A percentile compares a stretch with the other conserved stretches of the same genome.
Conservation (phyloP, 2,113 vertebrate species). For the Anarrhichthys ocellatus region DNA sequence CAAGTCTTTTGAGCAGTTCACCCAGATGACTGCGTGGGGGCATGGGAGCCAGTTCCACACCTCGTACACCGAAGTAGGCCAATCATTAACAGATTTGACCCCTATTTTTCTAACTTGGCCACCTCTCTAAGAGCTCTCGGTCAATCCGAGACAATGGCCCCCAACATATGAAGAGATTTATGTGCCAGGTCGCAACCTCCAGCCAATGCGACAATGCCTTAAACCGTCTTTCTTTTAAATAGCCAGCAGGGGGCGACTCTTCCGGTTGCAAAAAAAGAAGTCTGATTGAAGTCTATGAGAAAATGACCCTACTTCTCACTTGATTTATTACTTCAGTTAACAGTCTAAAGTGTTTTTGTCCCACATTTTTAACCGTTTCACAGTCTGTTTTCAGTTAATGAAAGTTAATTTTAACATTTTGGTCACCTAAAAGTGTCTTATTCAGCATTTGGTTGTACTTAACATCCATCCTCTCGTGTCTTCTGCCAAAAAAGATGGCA, state of each 20-base stretch:
- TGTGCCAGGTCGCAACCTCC: background rate
- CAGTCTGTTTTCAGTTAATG: background rate
- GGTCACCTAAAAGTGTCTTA: background rate
- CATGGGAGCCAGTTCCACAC: conserved; percentile 49
- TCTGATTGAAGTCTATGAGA: background rate
- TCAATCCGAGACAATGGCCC: conserved; percentile 50
- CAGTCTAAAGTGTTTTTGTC: background rate
- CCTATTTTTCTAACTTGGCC: conserved; percentile 60
- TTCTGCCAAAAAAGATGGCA: background rate
- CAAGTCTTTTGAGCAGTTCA: conserved; percentile 40
- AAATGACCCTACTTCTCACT: background rate
- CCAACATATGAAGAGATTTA: conserved; percentile 64
- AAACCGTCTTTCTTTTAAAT: background rate
- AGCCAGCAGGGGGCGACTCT: background rate
- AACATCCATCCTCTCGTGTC: background rate
- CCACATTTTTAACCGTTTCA: background rate
- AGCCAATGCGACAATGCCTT: background rate
- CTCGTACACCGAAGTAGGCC: conserved; percentile 52
- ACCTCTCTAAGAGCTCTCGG: conserved; percentile 59
- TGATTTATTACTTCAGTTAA: background rate
- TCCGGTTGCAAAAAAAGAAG: background rate
- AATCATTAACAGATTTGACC: conserved; percentile 76
- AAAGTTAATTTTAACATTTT: background rate
- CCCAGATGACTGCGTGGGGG: conserved; percentile 53
- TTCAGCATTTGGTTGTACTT: background rate